Evolutionary conservation across 2,888 invertebrate genomes (phyloP), one percentile per base, ranked within the genome.

Genomic region (Caenorhabditis macrosperma): DNA sequence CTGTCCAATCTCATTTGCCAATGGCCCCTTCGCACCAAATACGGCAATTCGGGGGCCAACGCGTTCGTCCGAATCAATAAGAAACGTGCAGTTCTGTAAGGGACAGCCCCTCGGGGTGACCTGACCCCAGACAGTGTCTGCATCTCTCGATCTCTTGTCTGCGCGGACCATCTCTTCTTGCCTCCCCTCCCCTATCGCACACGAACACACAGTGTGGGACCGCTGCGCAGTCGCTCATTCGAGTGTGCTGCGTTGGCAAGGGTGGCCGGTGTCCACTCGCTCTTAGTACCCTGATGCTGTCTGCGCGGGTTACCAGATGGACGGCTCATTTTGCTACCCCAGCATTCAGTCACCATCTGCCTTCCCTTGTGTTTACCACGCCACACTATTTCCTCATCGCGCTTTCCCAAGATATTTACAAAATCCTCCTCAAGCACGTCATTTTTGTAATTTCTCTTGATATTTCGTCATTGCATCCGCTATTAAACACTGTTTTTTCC

Each of bases 11-110:
- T 22, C 38, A 10, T 46, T 33, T 41, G 33, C 22, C 41, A 61
- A 30, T 28, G 30, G 38, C 17, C 26, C 15, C 38, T 33, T 20
- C 54, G 52, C 67, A 75, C 60, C 74, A 66, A 66, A 66, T 22
- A 75, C 26, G 46, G 52, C 20, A 48, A 0, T 2, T 41, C 17
- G 28, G 26, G 52, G 41, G 46, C 24, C 24, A 50, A n/a, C 24
- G 57, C 17, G 59, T 50, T n/a, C 38, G 55, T 17, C 26, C 0
- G n/a, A 28, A 66, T 54, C 60, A 78, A 66, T 64, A 78, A 61
- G 52, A 72, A 68, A 78, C 78, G 78, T 78, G 78, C 78, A 67
- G 44, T 68, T 63, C 44, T 38, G 46, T 63, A 59, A 52, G 50
- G 17, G 46, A 41, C 50, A 30, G 41, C 26, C 44, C 60, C n/a